Conservation (phyloP, 1,140 invertebrate genomes). For the Triops cancriformis region DNA sequence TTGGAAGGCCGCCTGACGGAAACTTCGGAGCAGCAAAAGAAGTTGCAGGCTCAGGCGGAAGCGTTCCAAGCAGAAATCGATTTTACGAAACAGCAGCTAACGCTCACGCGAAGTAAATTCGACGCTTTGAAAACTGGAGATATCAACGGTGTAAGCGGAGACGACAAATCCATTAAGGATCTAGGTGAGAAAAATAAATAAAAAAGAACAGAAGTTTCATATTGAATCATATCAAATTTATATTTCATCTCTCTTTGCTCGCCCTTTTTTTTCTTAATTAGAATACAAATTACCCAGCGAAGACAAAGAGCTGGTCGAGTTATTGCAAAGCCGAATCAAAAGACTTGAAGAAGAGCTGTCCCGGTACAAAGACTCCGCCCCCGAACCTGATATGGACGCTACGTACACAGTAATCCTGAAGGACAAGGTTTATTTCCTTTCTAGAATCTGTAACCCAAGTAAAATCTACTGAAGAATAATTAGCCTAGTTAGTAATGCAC, state of each 20-base stretch:
- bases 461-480: too few relatives aligned
- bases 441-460: too few relatives aligned
- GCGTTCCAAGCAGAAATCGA: conserved; percentile 42
- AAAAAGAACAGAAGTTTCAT: conserved; percentile 15
- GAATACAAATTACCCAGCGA: conserved; percentile 28
- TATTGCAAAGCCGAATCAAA: not conserved
- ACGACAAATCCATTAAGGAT: conserved; percentile 28
- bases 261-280: not conserved
- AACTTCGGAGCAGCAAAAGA: conserved; percentile 34
- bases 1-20: conserved; percentile 41
- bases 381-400: not conserved
- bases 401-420: conserved; percentile 1
- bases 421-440: not conserved
- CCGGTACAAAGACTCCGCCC: conserved; percentile 24
- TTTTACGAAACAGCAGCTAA: conserved; percentile 42
- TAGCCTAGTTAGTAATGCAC: too few relatives aligned
- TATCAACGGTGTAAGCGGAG: conserved; percentile 27
- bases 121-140: conserved; percentile 23
- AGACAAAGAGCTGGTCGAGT: conserved; percentile 28
- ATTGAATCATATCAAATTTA: not conserved
- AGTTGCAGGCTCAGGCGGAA: conserved; percentile 37
- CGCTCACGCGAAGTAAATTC: conserved; percentile 38
- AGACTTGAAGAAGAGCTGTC: not conserved
- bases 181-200: conserved; percentile 27
- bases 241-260: too few relatives aligned